Evolutionary conservation across 2,888 invertebrate species (phyloP).

Genomic region (Leptopilina drosophilae): DNA sequence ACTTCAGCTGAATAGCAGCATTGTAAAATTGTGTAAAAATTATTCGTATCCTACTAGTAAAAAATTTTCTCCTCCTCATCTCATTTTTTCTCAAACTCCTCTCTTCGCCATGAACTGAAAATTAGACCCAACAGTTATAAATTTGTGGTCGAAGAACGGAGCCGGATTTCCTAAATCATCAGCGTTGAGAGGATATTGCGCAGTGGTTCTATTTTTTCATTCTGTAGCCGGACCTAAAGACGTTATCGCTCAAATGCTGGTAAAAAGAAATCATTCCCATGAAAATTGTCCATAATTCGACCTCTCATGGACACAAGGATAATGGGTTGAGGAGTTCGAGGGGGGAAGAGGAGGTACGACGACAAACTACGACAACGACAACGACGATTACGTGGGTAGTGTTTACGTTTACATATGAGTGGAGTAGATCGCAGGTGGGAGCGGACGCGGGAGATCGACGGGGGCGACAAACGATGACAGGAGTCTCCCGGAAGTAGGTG

Average conservation of each 20-base stretch:
- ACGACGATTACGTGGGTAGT: conserved; percentile 52
- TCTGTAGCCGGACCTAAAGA: conserved; percentile 16
- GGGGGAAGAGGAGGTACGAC: neutral
- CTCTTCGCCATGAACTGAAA: no score
- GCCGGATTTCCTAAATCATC: no score
- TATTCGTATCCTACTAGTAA: no score
- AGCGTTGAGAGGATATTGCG: no score
- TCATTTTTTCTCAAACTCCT: no score
- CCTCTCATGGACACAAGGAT: conserved; percentile 30
- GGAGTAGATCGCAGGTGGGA: conserved; percentile 49
- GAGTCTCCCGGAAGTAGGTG: conserved; percentile 66
- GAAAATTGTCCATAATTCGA: conserved; percentile 55
- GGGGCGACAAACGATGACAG: conserved; percentile 53
- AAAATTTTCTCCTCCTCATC: no score
- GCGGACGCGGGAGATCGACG: conserved; percentile 56
- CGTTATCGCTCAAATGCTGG: conserved; percentile 2
- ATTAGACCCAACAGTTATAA: no score
- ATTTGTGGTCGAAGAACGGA: no score
- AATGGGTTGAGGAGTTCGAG: no score
- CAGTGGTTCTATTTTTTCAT: neutral
- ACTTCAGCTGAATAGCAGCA: no score
- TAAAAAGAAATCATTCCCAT: conserved; percentile 49
- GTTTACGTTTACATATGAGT: conserved; percentile 27
- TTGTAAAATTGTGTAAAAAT: no score
- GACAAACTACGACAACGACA: conserved; percentile 43